Evolutionary conservation across 1,140 invertebrate genomes (phyloP), one percentile per base, ranked within the genome.

Genomic region (Drosophila persimilis): DNA sequence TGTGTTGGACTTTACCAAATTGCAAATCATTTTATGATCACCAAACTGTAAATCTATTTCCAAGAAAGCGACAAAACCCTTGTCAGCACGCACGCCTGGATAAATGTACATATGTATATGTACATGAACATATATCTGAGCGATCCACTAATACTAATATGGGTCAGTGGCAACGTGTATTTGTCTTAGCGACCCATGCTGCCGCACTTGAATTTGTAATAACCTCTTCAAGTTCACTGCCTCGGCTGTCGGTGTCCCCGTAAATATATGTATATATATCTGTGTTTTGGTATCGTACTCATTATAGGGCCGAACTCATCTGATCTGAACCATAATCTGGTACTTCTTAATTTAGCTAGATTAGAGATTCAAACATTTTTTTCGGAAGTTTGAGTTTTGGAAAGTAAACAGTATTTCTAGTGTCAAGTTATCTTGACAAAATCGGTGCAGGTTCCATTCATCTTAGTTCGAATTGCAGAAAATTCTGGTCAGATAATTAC

Each of bases 151-250:
- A 66, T 31, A 67, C 57, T 26, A 64, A 69, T 69, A 53, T 70
- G 66, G 66, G 66, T 70, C 64, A 45, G 64, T 57, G 39, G 66
- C 47, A 69, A 69, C 44, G 59, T 56, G 47, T 86, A 73, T 86
- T 86, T 86, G 77, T 77, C 69, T 86, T 86, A 80, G 70, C 81
- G 69, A 72, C 78, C 72, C 77, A 65, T 77, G 77, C 81, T 77
- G 65, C 81, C 77, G 77, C 81, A 86, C 81, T 88, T 86, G 77
- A 86, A 86, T 77, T 77, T 76, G 75, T 78, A 76, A 88, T 86
- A 81, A 86, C 69, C 77, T 78, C 67, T 80, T 88, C 81, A 86
- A 86, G 81, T 86, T 86, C 81, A 86, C 83, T 81, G 77, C 55
- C 77, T 84, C 58, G 11, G 11, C 35, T 13, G 46, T 17, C 48